Evolutionary conservation across 2,113 vertebrate species (phyloP), one percentile per base, ranked within the genome.

Genomic region (Megalops atlanticus): DNA sequence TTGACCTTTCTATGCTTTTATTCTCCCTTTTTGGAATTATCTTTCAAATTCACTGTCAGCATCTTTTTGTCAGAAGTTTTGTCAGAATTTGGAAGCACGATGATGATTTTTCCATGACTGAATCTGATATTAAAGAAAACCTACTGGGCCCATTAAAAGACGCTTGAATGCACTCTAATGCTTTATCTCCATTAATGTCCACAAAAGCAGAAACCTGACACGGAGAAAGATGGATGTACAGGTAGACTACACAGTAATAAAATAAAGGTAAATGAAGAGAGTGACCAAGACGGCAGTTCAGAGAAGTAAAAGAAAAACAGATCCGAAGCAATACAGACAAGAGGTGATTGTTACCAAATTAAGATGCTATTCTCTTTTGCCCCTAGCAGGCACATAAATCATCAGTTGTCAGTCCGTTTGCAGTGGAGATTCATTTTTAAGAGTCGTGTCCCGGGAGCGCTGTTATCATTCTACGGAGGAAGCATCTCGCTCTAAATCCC

Each of bases 141-240:
- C 36, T 74, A 24, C 72, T 40, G 40, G n/a, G 72, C 72, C 21
- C 24, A 74, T 74, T 38, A 74, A 74, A 74, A 35, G 21, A 74
- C n/a, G n/a, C 40, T 38, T 41, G 24, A 24, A 74, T 36, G 38
- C 36, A 74, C 16, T 43, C 36, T 74, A 41, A 41, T 41, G 24
- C 33, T 73, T 74, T 18, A 11, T 41, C 40, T 11, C 73, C 41
- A 11, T 12, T n/a, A n/a, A n/a, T n/a, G n/a, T n/a, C n/a, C n/a
- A n/a, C n/a, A n/a, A n/a, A n/a, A n/a, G n/a, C n/a, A n/a, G n/a
- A n/a, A n/a, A n/a, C n/a, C n/a, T n/a, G n/a, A n/a, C n/a, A n/a
- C n/a, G n/a, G n/a, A n/a, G n/a, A n/a, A n/a, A n/a, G n/a, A n/a
- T n/a, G n/a, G n/a, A n/a, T n/a, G n/a, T n/a, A n/a, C n/a, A n/a